Conservation (phyloP, 1,140 invertebrate genomes). For the Achroia grisella region DNA sequence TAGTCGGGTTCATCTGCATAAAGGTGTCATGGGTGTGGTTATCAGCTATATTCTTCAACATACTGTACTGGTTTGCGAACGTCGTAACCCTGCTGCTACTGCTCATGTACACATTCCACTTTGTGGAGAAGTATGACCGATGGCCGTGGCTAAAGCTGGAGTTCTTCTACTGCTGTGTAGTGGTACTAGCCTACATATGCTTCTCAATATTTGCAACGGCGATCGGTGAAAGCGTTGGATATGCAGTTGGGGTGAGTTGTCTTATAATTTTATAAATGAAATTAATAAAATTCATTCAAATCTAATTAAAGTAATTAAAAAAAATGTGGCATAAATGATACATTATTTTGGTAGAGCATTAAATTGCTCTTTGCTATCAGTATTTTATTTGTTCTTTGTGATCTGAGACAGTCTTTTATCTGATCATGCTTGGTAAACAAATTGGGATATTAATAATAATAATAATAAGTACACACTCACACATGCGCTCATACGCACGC, state of each 20-base stretch:
- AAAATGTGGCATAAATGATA: no score
- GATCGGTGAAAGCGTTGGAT: slow-evolving; percentile 46
- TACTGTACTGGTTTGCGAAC: slow-evolving; percentile 87
- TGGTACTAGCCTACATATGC: slow-evolving; percentile 77
- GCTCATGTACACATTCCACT: slow-evolving; percentile 86
- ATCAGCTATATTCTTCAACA: slow-evolving; percentile 77
- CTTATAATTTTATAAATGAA: slow-evolving; percentile 1
- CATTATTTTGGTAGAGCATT: no score
- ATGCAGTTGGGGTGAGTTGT: slow-evolving; percentile 53
- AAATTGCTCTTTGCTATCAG: no score
- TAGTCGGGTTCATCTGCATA: slow-evolving; percentile 90
- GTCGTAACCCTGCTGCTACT: slow-evolving; percentile 86
- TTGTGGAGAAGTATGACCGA: slow-evolving; percentile 86
- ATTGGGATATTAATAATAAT: no score
- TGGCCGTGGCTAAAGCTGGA: slow-evolving; percentile 92
- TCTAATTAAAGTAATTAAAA: no score
- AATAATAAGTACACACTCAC: no score
- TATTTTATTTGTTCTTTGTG: no score
- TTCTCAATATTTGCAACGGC: slow-evolving; percentile 55
- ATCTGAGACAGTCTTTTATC: no score
- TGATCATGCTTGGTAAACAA: no score
- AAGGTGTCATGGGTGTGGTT: slow-evolving; percentile 78
- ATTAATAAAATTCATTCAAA: no score
- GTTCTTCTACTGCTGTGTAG: slow-evolving; percentile 81
- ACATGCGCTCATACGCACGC: no score